Evolutionary conservation across 2,888 invertebrate genomes (phyloP), one percentile per base, ranked within the genome.

Genomic region (Andrena trimmerana): DNA sequence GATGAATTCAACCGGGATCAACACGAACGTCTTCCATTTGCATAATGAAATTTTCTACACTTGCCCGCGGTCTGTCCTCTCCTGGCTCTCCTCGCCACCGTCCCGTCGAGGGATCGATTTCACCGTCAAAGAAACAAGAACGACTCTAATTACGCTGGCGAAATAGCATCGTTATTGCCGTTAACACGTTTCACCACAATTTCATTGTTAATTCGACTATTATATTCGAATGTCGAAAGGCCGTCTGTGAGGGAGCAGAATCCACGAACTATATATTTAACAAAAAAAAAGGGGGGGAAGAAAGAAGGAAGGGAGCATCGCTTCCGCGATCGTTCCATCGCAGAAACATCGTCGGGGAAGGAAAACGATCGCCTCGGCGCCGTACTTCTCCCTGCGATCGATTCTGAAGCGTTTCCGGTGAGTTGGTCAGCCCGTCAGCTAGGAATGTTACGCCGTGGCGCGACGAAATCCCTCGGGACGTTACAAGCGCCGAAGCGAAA

Each of bases 401-500:
- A 72, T 76, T 62, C 29, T 16, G 78, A 86, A 81, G 84, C 89
- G 88, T 92, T 92, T 93, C 91, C 90, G 92, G 92, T 91, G 92
- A 91, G 91, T 90, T 91, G 90, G 86, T 80, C 87, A 85, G 87
- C 86, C 89, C 89, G 87, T 89, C 79, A 84, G 84, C 83, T 76
- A 71, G 31, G 42, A 31, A 31, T 63, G 85, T 85, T 82, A 85
- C 54, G 59, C 57, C 42, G 60, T 85, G 85, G 85, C n/a, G 24
- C 27, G 83, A 88, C 78, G 85, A 86, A 90, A 90, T 92, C 91
- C 89, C 89, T 70, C 74, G 80, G 89, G 90, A 90, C 87, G 90
- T 88, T 86, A 86, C 87, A 91, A 90, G 92, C 92, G 92, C 90
- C 91, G 89, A 88, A 91, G 90, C 91, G 91, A 91, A 89, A 91